These are phyloP conservation scores for Oophaga sylvatica DNA, from an alignment of 2,797 vertebrate species.

Conservation along the genomic window DNA sequence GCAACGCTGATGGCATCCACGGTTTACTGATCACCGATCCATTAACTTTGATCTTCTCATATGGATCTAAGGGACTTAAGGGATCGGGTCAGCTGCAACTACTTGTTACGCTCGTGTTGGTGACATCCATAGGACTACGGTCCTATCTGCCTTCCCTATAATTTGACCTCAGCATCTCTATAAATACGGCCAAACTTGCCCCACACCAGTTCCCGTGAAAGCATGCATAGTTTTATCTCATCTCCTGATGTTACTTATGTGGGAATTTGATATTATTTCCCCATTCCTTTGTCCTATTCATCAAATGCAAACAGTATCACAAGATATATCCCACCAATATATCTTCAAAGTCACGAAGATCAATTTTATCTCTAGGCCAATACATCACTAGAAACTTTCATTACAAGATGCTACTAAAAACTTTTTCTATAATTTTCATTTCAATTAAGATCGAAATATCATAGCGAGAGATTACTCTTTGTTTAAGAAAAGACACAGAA, in stretches of 20 bases:
- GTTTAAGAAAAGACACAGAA: background rate
- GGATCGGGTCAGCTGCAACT: no score
- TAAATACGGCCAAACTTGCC: no score
- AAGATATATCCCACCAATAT: constrained; percentile 22
- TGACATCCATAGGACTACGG: no score
- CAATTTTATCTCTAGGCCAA: constrained; percentile 12
- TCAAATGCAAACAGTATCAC: constrained; percentile 29
- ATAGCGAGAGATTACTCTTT: background rate
- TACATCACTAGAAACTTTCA: constrained; percentile 36
- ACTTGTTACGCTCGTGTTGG: no score
- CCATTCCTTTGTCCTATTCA: background rate
- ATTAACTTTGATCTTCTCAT: no score
- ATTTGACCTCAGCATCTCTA: no score
- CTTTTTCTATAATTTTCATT: constrained; percentile 8
- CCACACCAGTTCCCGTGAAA: background rate
- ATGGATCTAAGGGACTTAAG: no score
- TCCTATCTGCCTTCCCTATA: no score
- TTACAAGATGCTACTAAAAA: constrained; percentile 17
- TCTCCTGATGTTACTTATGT: background rate
- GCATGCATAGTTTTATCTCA: background rate
- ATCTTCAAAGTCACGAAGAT: constrained; percentile 31
- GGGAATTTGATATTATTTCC: background rate
- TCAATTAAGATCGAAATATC: constrained; percentile 21
- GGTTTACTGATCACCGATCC: no score
- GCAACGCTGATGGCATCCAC: no score